These are phyloP conservation scores for Micrastur ruficollis DNA, from an alignment of 2,797 vertebrate species.

Conservation along the genomic window DNA sequence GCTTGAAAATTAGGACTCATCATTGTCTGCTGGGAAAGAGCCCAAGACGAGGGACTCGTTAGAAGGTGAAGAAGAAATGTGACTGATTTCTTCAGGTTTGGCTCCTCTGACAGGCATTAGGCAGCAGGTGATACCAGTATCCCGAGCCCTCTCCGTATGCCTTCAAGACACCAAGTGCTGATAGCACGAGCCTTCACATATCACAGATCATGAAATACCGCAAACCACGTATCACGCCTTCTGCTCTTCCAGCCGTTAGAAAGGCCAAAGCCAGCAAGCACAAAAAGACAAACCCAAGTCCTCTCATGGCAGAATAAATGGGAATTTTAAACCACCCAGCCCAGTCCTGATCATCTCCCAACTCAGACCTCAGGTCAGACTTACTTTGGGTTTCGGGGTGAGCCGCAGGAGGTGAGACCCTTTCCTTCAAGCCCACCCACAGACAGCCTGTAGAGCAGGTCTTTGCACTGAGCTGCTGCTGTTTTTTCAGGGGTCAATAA, in stretches of 20 bases:
- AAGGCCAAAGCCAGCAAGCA: not conserved
- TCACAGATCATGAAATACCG: fast-evolving
- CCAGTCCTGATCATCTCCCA: not conserved
- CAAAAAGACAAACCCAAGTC: not conserved
- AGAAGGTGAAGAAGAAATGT: not conserved
- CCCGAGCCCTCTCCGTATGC: not conserved
- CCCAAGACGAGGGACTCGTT: not conserved
- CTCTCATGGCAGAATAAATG: not conserved
- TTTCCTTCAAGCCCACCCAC: not conserved
- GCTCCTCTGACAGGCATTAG: not conserved
- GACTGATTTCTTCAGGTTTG: not conserved
- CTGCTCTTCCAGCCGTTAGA: not conserved
- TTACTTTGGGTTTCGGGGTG: not conserved
- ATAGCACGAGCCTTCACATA: not conserved
- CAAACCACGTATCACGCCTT: not conserved
- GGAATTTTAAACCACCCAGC: not conserved
- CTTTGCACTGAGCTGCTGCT: not conserved
- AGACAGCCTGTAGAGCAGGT: not conserved
- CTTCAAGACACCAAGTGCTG: not conserved
- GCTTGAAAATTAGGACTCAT: not conserved
- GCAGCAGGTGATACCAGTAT: not conserved
- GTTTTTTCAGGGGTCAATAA: slow-evolving; percentile 19
- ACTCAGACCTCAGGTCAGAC: not conserved
- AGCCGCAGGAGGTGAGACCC: not conserved
- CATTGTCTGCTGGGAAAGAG: not conserved